These are phyloP conservation scores for Drosophila melanica DNA, from an alignment of 1,140 invertebrate species.

Conservation along the genomic window DNA sequence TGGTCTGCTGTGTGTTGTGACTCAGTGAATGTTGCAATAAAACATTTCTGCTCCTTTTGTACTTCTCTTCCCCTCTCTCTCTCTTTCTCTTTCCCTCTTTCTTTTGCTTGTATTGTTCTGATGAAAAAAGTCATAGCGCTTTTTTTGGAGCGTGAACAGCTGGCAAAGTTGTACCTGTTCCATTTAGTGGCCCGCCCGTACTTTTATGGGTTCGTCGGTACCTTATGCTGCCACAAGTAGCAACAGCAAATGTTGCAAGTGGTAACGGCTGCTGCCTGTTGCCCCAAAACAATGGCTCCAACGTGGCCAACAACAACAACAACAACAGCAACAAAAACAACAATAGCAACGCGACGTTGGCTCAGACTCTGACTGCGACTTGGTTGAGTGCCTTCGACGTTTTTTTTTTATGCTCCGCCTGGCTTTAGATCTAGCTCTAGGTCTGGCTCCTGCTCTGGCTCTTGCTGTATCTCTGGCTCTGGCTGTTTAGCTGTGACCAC, in stretches of 20 bases:
- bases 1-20: slow-evolving; percentile 15
- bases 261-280: slow-evolving; percentile 58
- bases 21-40: slow-evolving; percentile 23
- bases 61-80: slow-evolving; percentile 15
- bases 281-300: slow-evolving; percentile 49
- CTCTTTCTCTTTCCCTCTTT: slow-evolving; percentile 2
- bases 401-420: slow-evolving; percentile 77
- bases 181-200: slow-evolving; percentile 76
- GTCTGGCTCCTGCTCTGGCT: slow-evolving; percentile 50
- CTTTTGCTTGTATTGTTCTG: slow-evolving; percentile 48
- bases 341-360: slow-evolving; percentile 22
- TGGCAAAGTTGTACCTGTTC: slow-evolving; percentile 71
- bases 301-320: slow-evolving; percentile 28
- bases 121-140: slow-evolving; percentile 57
- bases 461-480: slow-evolving; percentile 22
- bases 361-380: slow-evolving; percentile 49
- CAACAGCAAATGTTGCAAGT: slow-evolving; percentile 59
- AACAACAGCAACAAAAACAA: slow-evolving; percentile 38
- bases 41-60: background rate
- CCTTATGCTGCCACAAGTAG: slow-evolving; percentile 64
- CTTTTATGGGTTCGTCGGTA: slow-evolving; percentile 78
- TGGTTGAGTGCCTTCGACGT: slow-evolving; percentile 74
- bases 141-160: slow-evolving; percentile 81
- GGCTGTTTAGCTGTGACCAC: slow-evolving; percentile 36
- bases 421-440: slow-evolving; percentile 52